Base-by-base conservation (phyloP, 2,888 invertebrate genomes). In the Drosophila anomalata region DNA sequence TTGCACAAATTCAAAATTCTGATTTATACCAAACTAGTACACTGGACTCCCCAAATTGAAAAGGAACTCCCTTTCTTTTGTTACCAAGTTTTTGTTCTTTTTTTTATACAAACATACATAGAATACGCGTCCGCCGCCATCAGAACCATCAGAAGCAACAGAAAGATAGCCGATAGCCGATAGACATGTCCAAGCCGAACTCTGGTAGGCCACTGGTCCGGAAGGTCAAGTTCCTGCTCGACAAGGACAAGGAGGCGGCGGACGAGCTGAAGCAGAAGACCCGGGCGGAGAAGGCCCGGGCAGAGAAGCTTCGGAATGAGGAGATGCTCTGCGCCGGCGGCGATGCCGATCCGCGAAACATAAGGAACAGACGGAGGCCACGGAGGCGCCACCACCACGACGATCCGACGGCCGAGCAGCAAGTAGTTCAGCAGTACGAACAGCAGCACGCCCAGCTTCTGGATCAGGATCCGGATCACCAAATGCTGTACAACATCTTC, bases 1-100 rank as follows among this genome's bases (percentile, higher is more conserved):
- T 22, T 2, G 5, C 9, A 3, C 9, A 12, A 11, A 44, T 44
- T 44, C 44, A 22, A 44, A 44, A 44, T 22, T 44, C 22, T 11
- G 20, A 44, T 22, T 22, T 20, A 44, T 22, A 22, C n/a, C 17
- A 17, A 42, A 41, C 41, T 44, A 44, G 20, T 44, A 44, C 44
- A 22, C 44, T 20, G 41, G 17, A 22, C 44, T 44, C 22, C 22
- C 44, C 44, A 44, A 44, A 44, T 44, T 44, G 44, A 6, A 44
- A 44, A 44, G 22, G 44, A 22, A 44, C 22, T 11, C 44, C 41
- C 11, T 42, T 22, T 22, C 22, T 44, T 44, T 44, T 11, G 42
- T 42, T 42, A 42, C 22, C 12, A 44, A 44, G 2, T 20, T 39
- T 42, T 42, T 11, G 44, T 11, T 24, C 29, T 44, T 22, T 44